Base-by-base conservation (phyloP, 2,797 vertebrate species). In the Clarias laeviceps region DNA sequence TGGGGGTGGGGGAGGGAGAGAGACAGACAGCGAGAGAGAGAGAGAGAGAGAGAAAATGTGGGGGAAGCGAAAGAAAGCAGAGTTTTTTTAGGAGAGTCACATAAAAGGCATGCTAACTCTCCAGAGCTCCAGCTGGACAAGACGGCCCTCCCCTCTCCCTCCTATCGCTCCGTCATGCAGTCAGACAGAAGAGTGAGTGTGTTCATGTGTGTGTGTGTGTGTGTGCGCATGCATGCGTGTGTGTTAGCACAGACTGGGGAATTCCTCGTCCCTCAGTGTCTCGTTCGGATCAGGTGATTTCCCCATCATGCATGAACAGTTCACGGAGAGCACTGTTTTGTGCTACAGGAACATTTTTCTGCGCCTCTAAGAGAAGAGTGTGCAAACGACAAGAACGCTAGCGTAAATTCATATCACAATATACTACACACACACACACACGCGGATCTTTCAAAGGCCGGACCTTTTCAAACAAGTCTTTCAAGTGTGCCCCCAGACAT, bases 81-180 rank as follows among this genome's bases (percentile, higher is more conserved):
- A 82, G 11, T 50, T 50, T 84, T 83, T 83, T 76, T 77, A 76
- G 81, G 81, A 81, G 78, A 82, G 87, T 85, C 85, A 88, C 89
- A 88, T 88, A 80, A 89, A 89, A 91, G 85, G 87, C 84, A 88
- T 79, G 87, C 80, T 68, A 87, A 87, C 87, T 89, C 81, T 88
- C 73, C 73, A 84, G 84, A 80, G 84, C 88, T 87, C 88, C 88
- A 89, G 88, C 88, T 90, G 88, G 83, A 84, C 65, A 27, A 32
- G 57, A 14, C 40, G n/a, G 74, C 88, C 87, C 83, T 78, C 85
- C 85, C 73, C 77, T 84, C 61, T 64, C 86, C 84, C 85, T 81
- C 83, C 73, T 70, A 87, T 87, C 69, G 66, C 82, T 87, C 83
- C 50, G 76, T 83, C 86, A 88, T 61, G 78, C 82, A 84, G 89